Base-by-base conservation (phyloP, 2,888 invertebrate genomes). In the Eupithecia subumbrata region DNA sequence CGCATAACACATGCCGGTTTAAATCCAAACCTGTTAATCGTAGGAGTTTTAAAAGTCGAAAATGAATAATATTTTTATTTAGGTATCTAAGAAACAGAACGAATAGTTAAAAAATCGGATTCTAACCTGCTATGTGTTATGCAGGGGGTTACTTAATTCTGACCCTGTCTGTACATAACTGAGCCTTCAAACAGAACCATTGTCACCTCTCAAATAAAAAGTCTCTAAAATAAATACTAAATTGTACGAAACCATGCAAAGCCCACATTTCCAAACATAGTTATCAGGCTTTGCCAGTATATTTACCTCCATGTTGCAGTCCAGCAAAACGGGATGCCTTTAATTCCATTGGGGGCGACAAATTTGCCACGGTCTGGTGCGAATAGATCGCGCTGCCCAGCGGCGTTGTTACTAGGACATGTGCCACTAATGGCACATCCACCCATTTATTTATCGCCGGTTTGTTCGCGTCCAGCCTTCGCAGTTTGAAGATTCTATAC, bases 321-420 rank as follows among this genome's bases (percentile, higher is more conserved):
- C 76, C 77, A 78, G 76, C 76, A 77, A 79, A 79, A 78, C 79
- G 80, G 80, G 80, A 79, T 82, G 83, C 78, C 81, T 82, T 81
- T 85, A 84, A 85, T 83, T 81, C 85, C 84, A 80, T 81, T 71
- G 85, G 86, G 86, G 78, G 81, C 82, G 79, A 86, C 86, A 86
- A 86, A 86, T 86, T 86, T 82, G 85, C 83, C 85, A 85, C 86
- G 81, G 83, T 83, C 85, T 83, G 81, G 79, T 83, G 82, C 83
- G 82, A 83, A 83, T 83, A 81, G 83, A 83, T 83, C 85, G 81
- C 80, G 76, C 72, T 76, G 78, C 79, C 83, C 84, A 76, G 76
- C 77, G 81, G 81, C 69, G 74, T 77, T 74, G 79, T 76, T 77
- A 75, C 73, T 63, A 71, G 73, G 63, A 74, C 64, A 69, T 40